Base-by-base conservation (phyloP, 2,113 vertebrate genomes). In the Thunnus thynnus region DNA sequence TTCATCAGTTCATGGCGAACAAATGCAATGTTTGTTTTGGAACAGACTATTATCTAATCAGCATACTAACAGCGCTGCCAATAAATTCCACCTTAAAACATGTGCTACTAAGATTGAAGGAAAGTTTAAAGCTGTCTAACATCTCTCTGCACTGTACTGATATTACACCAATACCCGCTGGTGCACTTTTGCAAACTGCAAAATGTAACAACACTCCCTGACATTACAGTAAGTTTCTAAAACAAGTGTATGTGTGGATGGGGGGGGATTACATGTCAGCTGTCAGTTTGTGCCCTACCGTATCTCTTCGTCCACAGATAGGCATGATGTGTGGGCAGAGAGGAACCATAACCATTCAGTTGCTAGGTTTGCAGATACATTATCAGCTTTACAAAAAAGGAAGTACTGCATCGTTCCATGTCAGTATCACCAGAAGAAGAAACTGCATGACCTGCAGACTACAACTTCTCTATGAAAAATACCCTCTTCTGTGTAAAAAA, bases 281-380 rank as follows among this genome's bases (percentile, higher is more conserved):
- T 70, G 25, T 57, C 41, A 44, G 46, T 68, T 25, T 50, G 41
- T 67, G 71, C 18, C 17, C 10, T 5, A 14, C 46, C n/a, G 41
- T 84, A 79, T 85, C 78, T 78, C 50, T 14, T 52, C 11, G 7
- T 36, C 60, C 47, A 64, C 47, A 76, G 72, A 60, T 73, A 84
- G 56, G 17, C 52, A 20, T 46, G 9, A 81, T 17, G 82, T 85
- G 83, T 77, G 71, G 56, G 56, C 60, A 72, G 67, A 85, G 78
- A 50, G 30, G 54, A 87, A 84, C 32, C 75, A 63, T 13, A 76
- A 76, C 36, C 20, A 13, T 48, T 58, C 51, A 25, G 36, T 64
- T 63, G 27, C 54, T 30, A 22, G 22, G 62, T 67, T 61, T 74
- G 58, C 41, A 76, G 61, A 85, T 73, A 72, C 60, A 71, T 60